Evolutionary conservation across 1,140 invertebrate genomes (phyloP), one percentile per base, ranked within the genome.

Genomic region (Chymomyza costata): DNA sequence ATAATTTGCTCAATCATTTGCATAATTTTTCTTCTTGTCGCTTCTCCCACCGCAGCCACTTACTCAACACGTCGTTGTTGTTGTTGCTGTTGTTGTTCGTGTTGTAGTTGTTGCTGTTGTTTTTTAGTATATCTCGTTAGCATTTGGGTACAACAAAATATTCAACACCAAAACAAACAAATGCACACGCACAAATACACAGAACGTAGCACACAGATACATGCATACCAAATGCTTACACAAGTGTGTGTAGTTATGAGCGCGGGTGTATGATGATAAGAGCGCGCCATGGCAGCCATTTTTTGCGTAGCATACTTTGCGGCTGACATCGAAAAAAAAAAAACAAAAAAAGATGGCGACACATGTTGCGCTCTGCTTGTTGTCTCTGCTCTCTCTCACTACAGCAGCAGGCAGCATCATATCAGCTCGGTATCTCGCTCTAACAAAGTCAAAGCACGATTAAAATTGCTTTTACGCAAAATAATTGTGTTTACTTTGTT

Each of bases 1-100:
- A 80, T 80, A 68, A 78, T 78, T 78, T 78, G 73, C 52, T 60
- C 73, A 78, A 78, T 78, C 73, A 78, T 78, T 78, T 78, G 67
- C 73, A 78, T 78, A 78, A 78, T 78, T 78, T 78, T 68, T 54
- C 55, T 60, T 46, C 67, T 45, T 57, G 67, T 31, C 50, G 51
- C 53, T 51, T 40, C 31, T 45, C 59, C 25, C 53, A 14, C 13
- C 49, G n/a, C n/a, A 19, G 1, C 25, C 8, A 10, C 2, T 17
- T 38, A 19, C 13, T 17, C 16, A 14, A 25, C 34, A 6, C 31
- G n/a, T n/a, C 2, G 8, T 3, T n/a, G 32, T 8, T 43, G 25
- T 28, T 6, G 38, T 47, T 25, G 31, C 38, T 44, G 50, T 41
- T 57, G 45, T 40, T 30, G 43, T 35, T 50, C 28, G 18, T 46